These are phyloP conservation scores for Drosophila teissieri DNA, from an alignment of 1,140 invertebrate species.

Conservation along the genomic window DNA sequence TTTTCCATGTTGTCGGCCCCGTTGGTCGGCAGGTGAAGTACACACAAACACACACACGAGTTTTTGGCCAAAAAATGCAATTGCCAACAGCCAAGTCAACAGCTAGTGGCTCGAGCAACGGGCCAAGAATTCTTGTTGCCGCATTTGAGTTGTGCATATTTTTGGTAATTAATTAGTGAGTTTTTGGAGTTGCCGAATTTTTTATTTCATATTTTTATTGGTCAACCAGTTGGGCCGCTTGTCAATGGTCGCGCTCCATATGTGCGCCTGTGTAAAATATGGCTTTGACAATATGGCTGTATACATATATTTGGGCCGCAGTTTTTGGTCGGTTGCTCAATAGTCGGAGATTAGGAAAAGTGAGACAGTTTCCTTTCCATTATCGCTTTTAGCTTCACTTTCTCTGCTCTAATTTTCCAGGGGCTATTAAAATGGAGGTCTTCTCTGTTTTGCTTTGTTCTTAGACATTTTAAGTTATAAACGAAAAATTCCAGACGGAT, in stretches of 20 bases:
- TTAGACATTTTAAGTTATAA: background rate
- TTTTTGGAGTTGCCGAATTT: constrained; percentile 57
- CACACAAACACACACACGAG: constrained; percentile 21
- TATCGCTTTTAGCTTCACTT: constrained; percentile 14
- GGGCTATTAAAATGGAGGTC: constrained; percentile 2
- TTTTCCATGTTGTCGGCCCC: constrained; percentile 72
- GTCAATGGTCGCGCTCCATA: constrained; percentile 40
- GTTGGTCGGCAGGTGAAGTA: constrained; percentile 66
- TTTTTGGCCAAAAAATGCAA: constrained; percentile 40
- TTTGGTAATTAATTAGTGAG: constrained; percentile 78
- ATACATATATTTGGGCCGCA: constrained; percentile 28
- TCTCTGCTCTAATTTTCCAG: constrained; percentile 17
- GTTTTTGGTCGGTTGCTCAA: constrained; percentile 20
- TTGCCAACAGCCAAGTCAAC: constrained; percentile 26
- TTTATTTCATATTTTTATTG: constrained; percentile 62
- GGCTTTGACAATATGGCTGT: constrained; percentile 24
- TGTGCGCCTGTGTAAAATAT: constrained; percentile 39
- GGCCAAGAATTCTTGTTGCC: constrained; percentile 58
- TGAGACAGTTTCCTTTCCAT: constrained; percentile 6
- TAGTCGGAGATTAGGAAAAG: background rate
- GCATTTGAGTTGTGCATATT: constrained; percentile 55
- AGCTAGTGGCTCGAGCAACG: constrained; percentile 29
- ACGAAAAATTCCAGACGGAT: constrained; percentile 47
- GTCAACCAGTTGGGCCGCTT: constrained; percentile 65
- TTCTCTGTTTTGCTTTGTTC: constrained; percentile 9